phyloP scores from a whole-genome alignment of 2,797 vertebrate species.

The Peromyscus melanophrys region DNA sequence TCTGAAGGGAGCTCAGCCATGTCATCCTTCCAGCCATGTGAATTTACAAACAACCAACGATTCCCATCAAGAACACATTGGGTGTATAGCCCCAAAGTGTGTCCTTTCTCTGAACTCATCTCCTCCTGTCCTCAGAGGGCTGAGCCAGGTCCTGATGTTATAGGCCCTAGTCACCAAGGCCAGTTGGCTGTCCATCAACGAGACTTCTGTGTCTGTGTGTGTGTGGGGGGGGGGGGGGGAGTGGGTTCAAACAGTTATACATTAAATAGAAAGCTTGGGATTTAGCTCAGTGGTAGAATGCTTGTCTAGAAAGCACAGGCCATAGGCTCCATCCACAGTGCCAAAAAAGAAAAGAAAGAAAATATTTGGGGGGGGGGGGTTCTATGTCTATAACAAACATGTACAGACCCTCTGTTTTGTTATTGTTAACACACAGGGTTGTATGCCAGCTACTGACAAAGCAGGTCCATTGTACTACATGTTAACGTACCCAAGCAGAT shows the following conservation, averaged over 20 bases:
- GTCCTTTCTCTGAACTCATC: rapidly evolving
- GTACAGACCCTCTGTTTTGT: not conserved
- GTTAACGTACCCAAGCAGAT: not conserved
- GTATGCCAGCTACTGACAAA: not conserved
- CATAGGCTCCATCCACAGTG: not conserved
- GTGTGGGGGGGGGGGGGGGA: no score
- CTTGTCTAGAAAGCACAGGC: not conserved
- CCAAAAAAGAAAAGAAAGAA: not conserved
- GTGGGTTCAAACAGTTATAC: not conserved
- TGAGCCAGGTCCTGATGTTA: not conserved
- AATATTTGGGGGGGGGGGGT: not conserved
- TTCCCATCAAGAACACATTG: not conserved
- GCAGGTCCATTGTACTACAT: not conserved
- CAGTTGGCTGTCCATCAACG: no score
- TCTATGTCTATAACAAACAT: not conserved
- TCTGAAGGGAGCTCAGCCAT: not conserved
- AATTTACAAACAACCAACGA: not conserved
- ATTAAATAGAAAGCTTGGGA: not conserved
- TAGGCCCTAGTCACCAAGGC: no score
- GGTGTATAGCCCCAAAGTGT: not conserved
- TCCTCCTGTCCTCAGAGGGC: not conserved
- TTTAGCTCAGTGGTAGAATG: not conserved
- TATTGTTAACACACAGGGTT: not conserved
- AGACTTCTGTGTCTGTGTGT: not conserved
- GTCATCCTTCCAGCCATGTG: not conserved